These are phyloP conservation scores for Nothocercus nigrocapillus DNA, from an alignment of 2,113 vertebrate genomes.

Conservation along the genomic window DNA sequence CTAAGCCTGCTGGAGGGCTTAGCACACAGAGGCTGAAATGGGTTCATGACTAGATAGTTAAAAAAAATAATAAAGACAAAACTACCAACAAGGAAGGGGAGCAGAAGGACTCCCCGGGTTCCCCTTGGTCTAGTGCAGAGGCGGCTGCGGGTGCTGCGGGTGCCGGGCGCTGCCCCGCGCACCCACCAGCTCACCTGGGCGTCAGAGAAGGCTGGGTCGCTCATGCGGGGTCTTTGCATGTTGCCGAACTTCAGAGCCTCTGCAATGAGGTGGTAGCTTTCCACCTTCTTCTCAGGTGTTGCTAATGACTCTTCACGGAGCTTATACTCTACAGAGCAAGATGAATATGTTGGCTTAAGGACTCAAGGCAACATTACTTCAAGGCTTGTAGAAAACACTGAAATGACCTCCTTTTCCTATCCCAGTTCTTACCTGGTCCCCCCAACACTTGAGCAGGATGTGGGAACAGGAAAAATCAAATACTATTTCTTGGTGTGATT, in stretches of 20 bases:
- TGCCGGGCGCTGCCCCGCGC: neutral
- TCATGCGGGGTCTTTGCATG: conserved; percentile 75
- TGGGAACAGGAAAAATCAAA: neutral
- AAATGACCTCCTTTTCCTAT: neutral
- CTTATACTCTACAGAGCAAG: conserved; percentile 77
- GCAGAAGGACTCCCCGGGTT: neutral
- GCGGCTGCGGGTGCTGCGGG: neutral
- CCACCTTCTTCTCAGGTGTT: conserved; percentile 31
- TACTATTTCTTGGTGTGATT: neutral
- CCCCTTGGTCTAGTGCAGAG: neutral
- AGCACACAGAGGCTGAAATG: neutral
- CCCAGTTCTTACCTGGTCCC: neutral
- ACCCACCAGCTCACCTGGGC: conserved; percentile 17
- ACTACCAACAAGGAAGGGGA: neutral
- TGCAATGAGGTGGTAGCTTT: conserved; percentile 84
- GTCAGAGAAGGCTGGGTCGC: conserved; percentile 63
- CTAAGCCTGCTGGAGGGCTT: neutral
- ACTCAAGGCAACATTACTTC: neutral
- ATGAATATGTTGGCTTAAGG: neutral
- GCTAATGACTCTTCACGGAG: conserved; percentile 61
- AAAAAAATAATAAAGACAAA: neutral
- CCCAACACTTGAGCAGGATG: neutral
- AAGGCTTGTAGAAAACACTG: neutral
- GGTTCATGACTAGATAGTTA: neutral
- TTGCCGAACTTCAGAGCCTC: conserved; percentile 91